Percentiles rank a stretch among this genome's conserved stretches.
Evolutionary conservation across 2,797 vertebrate genomes (phyloP).

Genomic region (Octomys mimax): DNA sequence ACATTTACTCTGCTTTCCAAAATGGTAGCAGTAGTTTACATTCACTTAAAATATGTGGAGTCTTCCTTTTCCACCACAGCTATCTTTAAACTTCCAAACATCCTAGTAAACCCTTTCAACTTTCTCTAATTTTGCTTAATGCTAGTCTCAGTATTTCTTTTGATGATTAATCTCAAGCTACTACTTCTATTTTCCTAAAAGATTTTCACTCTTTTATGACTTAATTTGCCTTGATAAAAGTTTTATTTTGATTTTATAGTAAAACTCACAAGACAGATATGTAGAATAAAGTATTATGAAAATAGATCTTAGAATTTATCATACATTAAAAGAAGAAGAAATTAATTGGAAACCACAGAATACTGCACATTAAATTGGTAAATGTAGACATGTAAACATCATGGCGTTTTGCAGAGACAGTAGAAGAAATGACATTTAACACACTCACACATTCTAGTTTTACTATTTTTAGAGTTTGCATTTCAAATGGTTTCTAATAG

Average conservation of each 20-base stretch:
- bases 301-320: constrained; percentile 6
- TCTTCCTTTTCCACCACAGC: background rate
- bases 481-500: background rate
- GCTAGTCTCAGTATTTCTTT: background rate
- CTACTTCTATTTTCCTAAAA: background rate
- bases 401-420: background rate
- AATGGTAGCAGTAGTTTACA: background rate
- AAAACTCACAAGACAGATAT: background rate
- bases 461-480: background rate
- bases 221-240: background rate
- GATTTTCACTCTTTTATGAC: background rate
- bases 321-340: background rate
- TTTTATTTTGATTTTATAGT: background rate
- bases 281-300: background rate
- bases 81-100: background rate
- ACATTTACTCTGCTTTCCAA: background rate
- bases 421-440: constrained; percentile 2
- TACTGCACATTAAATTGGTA: background rate
- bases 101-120: background rate
- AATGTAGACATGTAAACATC: background rate
- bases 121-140: background rate
- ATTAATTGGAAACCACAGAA: background rate
- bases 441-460: background rate
- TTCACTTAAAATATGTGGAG: background rate
- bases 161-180: background rate